phyloP scores from a whole-genome alignment of 1,140 invertebrate species.

The Galleria mellonella region DNA sequence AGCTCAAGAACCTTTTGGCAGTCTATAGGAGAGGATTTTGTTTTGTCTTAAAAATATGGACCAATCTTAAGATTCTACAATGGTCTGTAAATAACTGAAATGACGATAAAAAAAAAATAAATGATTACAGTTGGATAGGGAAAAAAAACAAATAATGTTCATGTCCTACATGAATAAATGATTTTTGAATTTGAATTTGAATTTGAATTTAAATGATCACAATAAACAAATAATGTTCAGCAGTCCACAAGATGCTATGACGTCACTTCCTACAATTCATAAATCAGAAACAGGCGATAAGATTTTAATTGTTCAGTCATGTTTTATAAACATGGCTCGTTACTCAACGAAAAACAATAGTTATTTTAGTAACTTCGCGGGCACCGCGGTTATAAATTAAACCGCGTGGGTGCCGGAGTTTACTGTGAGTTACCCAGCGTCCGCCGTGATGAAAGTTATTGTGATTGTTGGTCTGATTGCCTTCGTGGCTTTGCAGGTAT shows the following conservation, averaged over 20 bases:
- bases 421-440: constrained; percentile 14
- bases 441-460: constrained; percentile 31
- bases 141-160: too few species aligned
- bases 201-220: too few species aligned
- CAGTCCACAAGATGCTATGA: constrained; percentile 9
- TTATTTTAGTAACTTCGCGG: constrained; percentile 26
- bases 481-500: constrained; percentile 43
- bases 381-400: constrained; percentile 31
- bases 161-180: too few species aligned
- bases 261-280: constrained; percentile 6
- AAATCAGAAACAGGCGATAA: constrained; percentile 38
- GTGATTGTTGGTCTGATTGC: constrained; percentile 31
- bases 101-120: too few species aligned
- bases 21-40: too few species aligned
- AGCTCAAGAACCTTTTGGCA: too few species aligned
- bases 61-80: too few species aligned
- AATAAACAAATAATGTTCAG: too few species aligned
- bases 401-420: constrained; percentile 3
- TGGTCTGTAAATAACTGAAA: too few species aligned
- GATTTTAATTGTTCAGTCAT: constrained; percentile 38
- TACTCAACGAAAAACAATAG: constrained; percentile 19
- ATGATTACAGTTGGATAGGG: too few species aligned
- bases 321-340: constrained; percentile 41
- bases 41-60: too few species aligned
- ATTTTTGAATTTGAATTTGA: too few species aligned